Base-by-base conservation (phyloP, 92 coral and sea anemone genomes). In the Zoanthus sansibaricus region DNA sequence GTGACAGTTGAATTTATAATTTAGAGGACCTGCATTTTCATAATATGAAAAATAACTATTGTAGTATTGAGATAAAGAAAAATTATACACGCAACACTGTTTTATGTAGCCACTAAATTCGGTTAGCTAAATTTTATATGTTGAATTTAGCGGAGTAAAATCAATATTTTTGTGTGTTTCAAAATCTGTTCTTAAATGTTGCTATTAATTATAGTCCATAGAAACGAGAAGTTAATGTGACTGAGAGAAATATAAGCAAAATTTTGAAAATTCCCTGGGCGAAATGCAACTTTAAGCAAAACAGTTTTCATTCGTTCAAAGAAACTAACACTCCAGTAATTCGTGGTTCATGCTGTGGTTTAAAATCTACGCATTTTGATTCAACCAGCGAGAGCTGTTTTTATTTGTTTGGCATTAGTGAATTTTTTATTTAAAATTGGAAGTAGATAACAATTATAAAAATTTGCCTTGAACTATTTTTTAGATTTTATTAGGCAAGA, bases 261-360 rank as follows among this genome's bases (percentile, higher is more conserved):
- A 15, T 78, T 76, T n/a, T 55, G 17, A 58, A 54, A 62, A 18
- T 6, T 3, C 16, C 67, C 31, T n/a, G 70, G 31, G 17, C n/a
- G 30, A 52, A 58, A 55, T 14, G 31, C 52, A 59, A 37, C 18
- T 61, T 16, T 33, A 17, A n/a, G 30, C 73, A 59, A 45, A 25
- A 79, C 72, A 79, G 64, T 18, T 25, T 56, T 11, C n/a, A 17
- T 14, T 13, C 55, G 55, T 49, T 49, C 55, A 49, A 49, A 49
- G 55, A 49, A 7, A 49, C 12, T 1, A 5, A 7, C 55, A 49
- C 55, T 62, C n/a, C 7, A 62, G 21, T 7, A 18, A 62, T 78
- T 78, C 69, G 59, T 78, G 31, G 42, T 56, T 59, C 37, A 78
- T 48, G 45, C 9, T 21, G 72, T 54, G 83, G 83, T 21, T 59